Evolutionary conservation across 2,797 vertebrate species (phyloP), one percentile per base, ranked within the genome.

Genomic region (Melanotaenia maccullochi): DNA sequence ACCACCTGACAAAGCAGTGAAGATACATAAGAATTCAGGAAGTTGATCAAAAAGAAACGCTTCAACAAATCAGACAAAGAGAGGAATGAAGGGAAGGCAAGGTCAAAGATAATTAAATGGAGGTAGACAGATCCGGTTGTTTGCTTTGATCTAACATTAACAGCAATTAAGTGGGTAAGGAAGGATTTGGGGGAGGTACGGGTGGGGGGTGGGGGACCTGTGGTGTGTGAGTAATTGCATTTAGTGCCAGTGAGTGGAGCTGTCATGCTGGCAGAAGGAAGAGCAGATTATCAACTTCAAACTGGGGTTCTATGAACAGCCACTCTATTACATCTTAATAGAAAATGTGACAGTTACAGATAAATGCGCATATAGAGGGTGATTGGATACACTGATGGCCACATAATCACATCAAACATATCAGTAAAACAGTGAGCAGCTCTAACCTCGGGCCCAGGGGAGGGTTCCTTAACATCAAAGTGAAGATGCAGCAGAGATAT

Each of bases 1-100:
- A 99, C 98, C 98, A 99, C 91, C 98, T 99, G 86, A 49, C 52
- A 63, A 67, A 5, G 83, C 42, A 71, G 22, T 6, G 1, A n/a
- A 70, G 35, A 52, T n/a, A 28, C 9, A 66, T 66, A 33, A 65
- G 57, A 59, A 61, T 13, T 71, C 59, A 83, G 38, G 54, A 8
- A 72, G 32, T 22, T 0, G 9, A 20, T 44, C 5, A 47, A 54
- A 4, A 3, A 7, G 73, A 52, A 58, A 28, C 57, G 60, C 40
- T 63, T 24, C 60, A 35, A 73, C 64, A 68, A 64, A 68, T 49
- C n/a, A 69, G 9, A 69, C 4, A 14, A 52, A 55, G 30, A 3
- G 11, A 60, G 62, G 22, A 32, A 38, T 9, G 42, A 62, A 61
- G 28, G 55, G 62, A 16, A 66, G 36, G 16, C 63, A 61, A 38